A percentile compares a stretch with the other conserved stretches of the same genome.
Evolutionary conservation across 2,113 vertebrate species (phyloP).

Genomic region (Brachionichthys hirsutus): DNA sequence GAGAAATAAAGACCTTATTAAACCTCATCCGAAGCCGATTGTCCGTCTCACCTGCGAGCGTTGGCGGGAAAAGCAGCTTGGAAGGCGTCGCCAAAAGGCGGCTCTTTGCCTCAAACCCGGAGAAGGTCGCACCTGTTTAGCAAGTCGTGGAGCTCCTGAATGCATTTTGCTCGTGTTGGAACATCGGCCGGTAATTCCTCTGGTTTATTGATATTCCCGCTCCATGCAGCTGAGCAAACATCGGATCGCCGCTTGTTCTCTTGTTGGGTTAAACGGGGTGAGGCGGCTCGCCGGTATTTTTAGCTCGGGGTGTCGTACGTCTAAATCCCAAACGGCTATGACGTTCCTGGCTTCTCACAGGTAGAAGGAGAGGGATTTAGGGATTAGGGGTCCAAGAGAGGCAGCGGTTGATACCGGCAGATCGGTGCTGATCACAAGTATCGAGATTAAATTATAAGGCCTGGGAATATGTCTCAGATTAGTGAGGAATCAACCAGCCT

Average conservation of each 20-base stretch:
- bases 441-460: too few relatives aligned
- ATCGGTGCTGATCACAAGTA: too few relatives aligned
- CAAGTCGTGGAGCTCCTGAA: too few relatives aligned
- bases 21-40: background rate
- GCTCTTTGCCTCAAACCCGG: background rate
- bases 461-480: too few relatives aligned
- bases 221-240: constrained; percentile 2
- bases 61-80: constrained; percentile 6
- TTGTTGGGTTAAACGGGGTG: background rate
- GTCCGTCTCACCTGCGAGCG: background rate
- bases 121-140: background rate
- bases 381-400: too few relatives aligned
- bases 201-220: background rate
- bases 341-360: too few relatives aligned
- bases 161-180: background rate
- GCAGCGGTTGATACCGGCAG: too few relatives aligned
- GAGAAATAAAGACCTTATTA: background rate
- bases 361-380: too few relatives aligned
- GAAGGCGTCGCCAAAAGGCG: background rate
- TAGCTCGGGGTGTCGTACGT: background rate
- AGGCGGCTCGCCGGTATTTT: background rate
- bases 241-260: constrained; percentile 1
- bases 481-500: too few relatives aligned
- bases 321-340: background rate
- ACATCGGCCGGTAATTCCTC: background rate